Evolutionary conservation across 2,888 invertebrate genomes (phyloP), one percentile per base, ranked within the genome.

Genomic region (Drosophila eohydei): DNA sequence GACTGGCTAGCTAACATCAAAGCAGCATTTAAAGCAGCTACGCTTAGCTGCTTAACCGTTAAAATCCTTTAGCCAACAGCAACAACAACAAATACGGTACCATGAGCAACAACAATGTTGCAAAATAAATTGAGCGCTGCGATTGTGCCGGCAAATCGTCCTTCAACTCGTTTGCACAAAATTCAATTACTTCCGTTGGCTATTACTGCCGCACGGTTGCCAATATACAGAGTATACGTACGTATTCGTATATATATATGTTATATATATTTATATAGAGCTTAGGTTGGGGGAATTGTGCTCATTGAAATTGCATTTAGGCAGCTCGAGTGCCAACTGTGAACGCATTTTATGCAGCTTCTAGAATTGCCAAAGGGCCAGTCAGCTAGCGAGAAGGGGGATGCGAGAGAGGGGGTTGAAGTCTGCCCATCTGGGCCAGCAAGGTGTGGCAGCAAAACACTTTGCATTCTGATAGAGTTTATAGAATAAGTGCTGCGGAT

Each of bases 181-280:
- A 91, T 91, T 90, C 90, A 90, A 90, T 90, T 91, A 90, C 85
- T 79, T 78, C 78, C 71, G 75, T 70, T 80, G 86, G 82, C 84
- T 81, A 88, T 89, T 86, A 82, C 78, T 79, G 74, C 55, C 74
- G 46, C 67, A 63, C 62, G 38, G 48, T 36, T 60, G 50, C 64
- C 73, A 63, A 77, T 74, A 73, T 70, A 41, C 26, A 28, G 14
- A 54, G 26, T 46, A 44, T 40, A 65, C 11, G 12, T 36, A 32
- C 12, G 51, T 21, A 46, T 60, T 68, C 48, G 34, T 40, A 16
- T 50, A 48, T 32, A 34, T 57, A 30, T 54, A 65, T 38, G n/a
- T 34, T 14, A 36, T 54, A 30, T 56, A 60, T 58, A 50, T 59
- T 38, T 61, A 58, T 59, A 54, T 61, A 51, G 70, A 51, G 44